Evolutionary conservation across 2,888 invertebrate species (phyloP).

Genomic region (Argyresthia albistria): DNA sequence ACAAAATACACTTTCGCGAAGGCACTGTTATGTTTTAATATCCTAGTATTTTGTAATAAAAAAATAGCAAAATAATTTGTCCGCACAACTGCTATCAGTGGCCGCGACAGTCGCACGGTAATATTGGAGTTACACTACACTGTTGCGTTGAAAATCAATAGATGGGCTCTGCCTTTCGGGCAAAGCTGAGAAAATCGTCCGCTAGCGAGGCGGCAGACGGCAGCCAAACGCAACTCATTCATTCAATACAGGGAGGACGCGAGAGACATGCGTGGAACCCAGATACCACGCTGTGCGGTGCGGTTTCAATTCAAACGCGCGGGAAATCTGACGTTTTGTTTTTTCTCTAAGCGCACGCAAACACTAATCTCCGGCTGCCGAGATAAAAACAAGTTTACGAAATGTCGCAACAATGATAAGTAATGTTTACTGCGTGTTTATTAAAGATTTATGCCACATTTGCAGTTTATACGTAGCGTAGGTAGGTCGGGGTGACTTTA

Average conservation of each 20-base stretch:
- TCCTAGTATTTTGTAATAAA: constrained; percentile 10
- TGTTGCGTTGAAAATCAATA: constrained; percentile 57
- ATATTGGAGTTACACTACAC: constrained; percentile 33
- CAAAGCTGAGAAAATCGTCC: constrained; percentile 30
- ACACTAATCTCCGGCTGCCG: not conserved
- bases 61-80: constrained; percentile 28
- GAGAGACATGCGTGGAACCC: constrained; percentile 51
- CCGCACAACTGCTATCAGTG: constrained; percentile 37
- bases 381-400: not conserved
- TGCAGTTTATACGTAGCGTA: not conserved
- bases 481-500: not conserved
- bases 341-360: constrained; percentile 18
- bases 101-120: constrained; percentile 24
- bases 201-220: constrained; percentile 6
- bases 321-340: constrained; percentile 55
- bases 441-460: not conserved
- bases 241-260: constrained; percentile 37
- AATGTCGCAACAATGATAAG: not conserved
- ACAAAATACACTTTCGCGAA: constrained; percentile 28
- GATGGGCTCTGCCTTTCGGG: constrained; percentile 27
- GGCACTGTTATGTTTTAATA: constrained; percentile 35
- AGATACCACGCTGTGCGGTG: constrained; percentile 12
- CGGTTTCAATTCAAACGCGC: constrained; percentile 27
- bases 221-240: constrained; percentile 16
- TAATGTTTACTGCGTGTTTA: not conserved